Percentiles rank a stretch among this genome's conserved stretches.
Conservation (phyloP, 2,888 invertebrate genomes). For the Himalopsyche kuldschensis region DNA sequence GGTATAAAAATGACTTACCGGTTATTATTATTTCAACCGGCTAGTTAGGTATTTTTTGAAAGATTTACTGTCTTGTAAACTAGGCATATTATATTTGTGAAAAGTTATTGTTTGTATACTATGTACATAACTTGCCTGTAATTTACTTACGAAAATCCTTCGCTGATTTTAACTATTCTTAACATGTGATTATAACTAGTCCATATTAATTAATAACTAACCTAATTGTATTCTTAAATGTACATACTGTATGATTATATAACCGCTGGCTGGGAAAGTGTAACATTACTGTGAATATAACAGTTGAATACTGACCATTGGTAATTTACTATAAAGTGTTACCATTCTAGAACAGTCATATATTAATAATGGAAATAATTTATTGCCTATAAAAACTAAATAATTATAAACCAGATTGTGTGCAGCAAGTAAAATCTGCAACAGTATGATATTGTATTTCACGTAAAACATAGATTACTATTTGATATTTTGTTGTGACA, state of each 20-base stretch:
- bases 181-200: not conserved
- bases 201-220: not conserved
- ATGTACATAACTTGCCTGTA: not conserved
- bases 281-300: not conserved
- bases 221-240: not conserved
- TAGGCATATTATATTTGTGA: not conserved
- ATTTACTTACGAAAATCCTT: not conserved
- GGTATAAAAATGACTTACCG: not conserved
- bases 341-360: not conserved
- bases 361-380: no score
- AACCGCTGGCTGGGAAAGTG: not conserved
- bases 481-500: no score
- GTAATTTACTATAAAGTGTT: not conserved
- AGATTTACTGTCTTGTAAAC: not conserved
- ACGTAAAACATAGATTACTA: no score
- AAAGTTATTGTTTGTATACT: not conserved
- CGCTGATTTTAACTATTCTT: not conserved
- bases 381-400: no score
- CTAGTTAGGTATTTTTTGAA: not conserved
- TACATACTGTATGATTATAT: not conserved
- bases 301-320: not conserved
- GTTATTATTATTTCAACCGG: not conserved
- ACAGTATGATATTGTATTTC: no score
- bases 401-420: no score
- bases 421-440: no score